A percentile compares a stretch with the other conserved stretches of the same genome.
phyloP scores from a whole-genome alignment of 2,797 vertebrate genomes.

The Fratercula arctica region DNA sequence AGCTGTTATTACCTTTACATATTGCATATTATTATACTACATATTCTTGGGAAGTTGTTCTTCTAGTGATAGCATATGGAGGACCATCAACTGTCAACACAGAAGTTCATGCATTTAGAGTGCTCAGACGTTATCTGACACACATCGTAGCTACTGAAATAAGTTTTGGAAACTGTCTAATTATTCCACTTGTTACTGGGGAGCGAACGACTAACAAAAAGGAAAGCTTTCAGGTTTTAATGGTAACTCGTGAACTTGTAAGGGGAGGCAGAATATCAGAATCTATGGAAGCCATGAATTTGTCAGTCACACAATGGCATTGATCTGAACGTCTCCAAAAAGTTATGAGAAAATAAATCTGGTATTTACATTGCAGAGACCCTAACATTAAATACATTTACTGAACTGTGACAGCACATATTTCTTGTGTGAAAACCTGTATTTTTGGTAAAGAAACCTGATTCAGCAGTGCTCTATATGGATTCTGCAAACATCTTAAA shows the following conservation, averaged over 20 bases:
- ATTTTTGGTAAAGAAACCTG: neutral
- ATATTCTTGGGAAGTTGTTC: constrained; percentile 36
- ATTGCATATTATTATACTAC: constrained; percentile 1
- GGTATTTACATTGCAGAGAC: constrained; percentile 31
- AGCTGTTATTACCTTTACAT: constrained; percentile 29
- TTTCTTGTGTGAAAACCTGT: neutral
- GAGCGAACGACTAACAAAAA: neutral
- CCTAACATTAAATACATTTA: constrained; percentile 15
- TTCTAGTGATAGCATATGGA: constrained; percentile 33
- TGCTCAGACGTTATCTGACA: constrained; percentile 14
- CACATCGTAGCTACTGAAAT: neutral
- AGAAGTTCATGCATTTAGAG: constrained; percentile 25
- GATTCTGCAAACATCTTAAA: neutral
- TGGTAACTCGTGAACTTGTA: neutral
- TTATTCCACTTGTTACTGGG: constrained; percentile 29
- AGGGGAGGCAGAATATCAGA: neutral
- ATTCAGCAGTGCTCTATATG: neutral
- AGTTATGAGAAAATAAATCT: constrained; percentile 49
- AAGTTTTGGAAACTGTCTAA: constrained; percentile 34
- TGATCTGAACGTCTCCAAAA: constrained; percentile 19
- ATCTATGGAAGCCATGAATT: neutral
- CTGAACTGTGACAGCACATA: neutral
- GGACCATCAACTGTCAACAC: constrained; percentile 28
- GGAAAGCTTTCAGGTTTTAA: neutral
- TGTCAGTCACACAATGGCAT: constrained; percentile 4